phyloP scores from a whole-genome alignment of 2,888 invertebrate genomes.

The Trypoxylon attenuatum region DNA sequence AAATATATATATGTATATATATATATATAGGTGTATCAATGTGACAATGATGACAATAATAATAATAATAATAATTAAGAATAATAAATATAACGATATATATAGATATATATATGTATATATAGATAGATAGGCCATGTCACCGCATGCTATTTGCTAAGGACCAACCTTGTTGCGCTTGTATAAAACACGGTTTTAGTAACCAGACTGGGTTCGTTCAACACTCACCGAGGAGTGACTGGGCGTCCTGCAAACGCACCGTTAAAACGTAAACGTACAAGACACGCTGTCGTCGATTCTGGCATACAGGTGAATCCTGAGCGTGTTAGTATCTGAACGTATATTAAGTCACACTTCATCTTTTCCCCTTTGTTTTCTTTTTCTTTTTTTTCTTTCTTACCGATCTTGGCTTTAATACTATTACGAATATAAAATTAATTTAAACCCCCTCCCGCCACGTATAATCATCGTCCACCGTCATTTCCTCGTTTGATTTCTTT shows the following conservation, averaged over 20 bases:
- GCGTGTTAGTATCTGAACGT: constrained; percentile 52
- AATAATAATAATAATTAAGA: constrained; percentile 50
- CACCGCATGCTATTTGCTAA: constrained; percentile 75
- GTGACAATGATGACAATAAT: constrained; percentile 57
- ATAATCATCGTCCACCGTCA: constrained; percentile 10
- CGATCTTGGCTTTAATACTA: constrained; percentile 1
- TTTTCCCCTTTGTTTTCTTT: constrained; percentile 17
- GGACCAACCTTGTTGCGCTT: constrained; percentile 75
- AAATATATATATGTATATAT: constrained; percentile 41
- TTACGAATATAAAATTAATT: constrained; percentile 7
- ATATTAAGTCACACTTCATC: constrained; percentile 42
- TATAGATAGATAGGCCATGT: constrained; percentile 72
- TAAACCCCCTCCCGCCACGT: constrained; percentile 13
- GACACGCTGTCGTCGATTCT: constrained; percentile 60
- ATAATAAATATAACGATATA: constrained; percentile 52
- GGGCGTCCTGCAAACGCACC: constrained; percentile 74
- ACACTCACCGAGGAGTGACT: constrained; percentile 74
- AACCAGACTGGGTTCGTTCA: constrained; percentile 73
- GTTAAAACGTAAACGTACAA: constrained; percentile 70
- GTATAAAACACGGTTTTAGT: constrained; percentile 74
- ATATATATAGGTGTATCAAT: constrained; percentile 28
- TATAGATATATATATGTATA: constrained; percentile 49
- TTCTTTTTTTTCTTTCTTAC: constrained; percentile 8
- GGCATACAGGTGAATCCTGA: constrained; percentile 63
- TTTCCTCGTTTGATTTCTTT: constrained; percentile 12